These are phyloP conservation scores for Drosophila lutescens DNA, from an alignment of 2,888 invertebrate species.

Conservation along the genomic window DNA sequence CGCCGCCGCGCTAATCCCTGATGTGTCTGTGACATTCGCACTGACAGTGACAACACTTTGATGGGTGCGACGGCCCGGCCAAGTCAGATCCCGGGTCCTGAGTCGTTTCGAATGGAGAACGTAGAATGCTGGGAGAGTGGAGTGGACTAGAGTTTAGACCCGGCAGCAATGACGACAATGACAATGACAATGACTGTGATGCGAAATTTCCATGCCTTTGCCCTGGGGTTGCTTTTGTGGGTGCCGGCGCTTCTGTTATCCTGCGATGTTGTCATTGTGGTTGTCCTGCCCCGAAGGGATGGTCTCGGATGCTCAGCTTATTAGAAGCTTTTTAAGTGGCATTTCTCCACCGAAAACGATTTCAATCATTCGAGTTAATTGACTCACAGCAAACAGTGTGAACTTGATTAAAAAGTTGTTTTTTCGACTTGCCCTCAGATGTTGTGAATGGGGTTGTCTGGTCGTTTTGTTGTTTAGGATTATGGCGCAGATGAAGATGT, in stretches of 20 bases:
- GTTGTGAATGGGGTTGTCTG: background rate
- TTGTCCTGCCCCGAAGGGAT: slow-evolving; percentile 19
- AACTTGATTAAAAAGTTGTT: slow-evolving; percentile 67
- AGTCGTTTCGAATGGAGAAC: slow-evolving; percentile 20
- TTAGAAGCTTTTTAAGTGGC: slow-evolving; percentile 58
- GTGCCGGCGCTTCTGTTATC: slow-evolving; percentile 20
- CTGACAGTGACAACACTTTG: slow-evolving; percentile 84
- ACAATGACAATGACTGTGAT: slow-evolving; percentile 61
- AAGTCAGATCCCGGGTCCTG: slow-evolving; percentile 32
- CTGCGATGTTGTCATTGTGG: slow-evolving; percentile 31
- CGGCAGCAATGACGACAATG: slow-evolving; percentile 48
- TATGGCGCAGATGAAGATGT: too few relatives aligned
- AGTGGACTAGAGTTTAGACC: slow-evolving; percentile 28
- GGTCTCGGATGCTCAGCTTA: slow-evolving; percentile 32
- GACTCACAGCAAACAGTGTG: slow-evolving; percentile 32
- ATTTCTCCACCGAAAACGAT: slow-evolving; percentile 40
- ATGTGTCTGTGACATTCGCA: slow-evolving; percentile 83
- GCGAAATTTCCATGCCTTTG: slow-evolving; percentile 52
- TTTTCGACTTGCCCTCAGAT: background rate
- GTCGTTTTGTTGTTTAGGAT: background rate
- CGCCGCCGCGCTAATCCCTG: slow-evolving; percentile 82
- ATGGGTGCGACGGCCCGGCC: slow-evolving; percentile 68
- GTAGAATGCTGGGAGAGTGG: background rate
- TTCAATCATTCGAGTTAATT: slow-evolving; percentile 59
- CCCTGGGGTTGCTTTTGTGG: slow-evolving; percentile 26